Evolutionary conservation across 1,140 invertebrate species (phyloP), one percentile per base, ranked within the genome.

Genomic region (Watersipora subatra): DNA sequence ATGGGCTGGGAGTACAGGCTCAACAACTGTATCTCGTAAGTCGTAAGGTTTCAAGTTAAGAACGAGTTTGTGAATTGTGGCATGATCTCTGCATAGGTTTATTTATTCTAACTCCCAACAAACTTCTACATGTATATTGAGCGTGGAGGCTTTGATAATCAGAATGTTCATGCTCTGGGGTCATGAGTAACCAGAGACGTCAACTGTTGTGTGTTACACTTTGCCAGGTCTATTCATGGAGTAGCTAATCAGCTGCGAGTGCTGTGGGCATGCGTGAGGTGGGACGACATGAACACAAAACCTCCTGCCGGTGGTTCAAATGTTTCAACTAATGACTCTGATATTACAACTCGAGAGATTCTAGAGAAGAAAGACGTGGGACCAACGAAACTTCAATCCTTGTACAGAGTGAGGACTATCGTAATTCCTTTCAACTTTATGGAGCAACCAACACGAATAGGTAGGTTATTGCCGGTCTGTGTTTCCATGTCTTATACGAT

Each of bases 1-100:
- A 94, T 91, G 0, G 92, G 90, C 72, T 98, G 95, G 94, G 82
- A 93, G 24, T 98, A 89, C 74, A 85, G 91, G 57, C 95, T 91
- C 0, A 87, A 91, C 1, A 89, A 87, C 70, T 80, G 92, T 15
- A 86, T 85, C 62, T 90, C 90, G 7, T 75, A 96, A 29, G 85
- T n/a, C n/a, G n/a, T n/a, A n/a, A n/a, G n/a, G n/a, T n/a, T n/a
- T n/a, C n/a, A n/a, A n/a, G n/a, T n/a, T n/a, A n/a, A n/a, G n/a
- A n/a, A n/a, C n/a, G n/a, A n/a, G n/a, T n/a, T n/a, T n/a, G n/a
- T 91, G 15, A 55, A 15, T 15, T 15, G n/a, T 15, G 15, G 46
- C n/a, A n/a, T n/a, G n/a, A n/a, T 55, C n/a, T 55, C 15, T 55
- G 46, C n/a, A 15, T 15, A n/a, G 46, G 15, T 55, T 55, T 15